Evolutionary conservation across 2,797 vertebrate species (phyloP), one percentile per base, ranked within the genome.

Genomic region (Peromyscus attwateri): DNA sequence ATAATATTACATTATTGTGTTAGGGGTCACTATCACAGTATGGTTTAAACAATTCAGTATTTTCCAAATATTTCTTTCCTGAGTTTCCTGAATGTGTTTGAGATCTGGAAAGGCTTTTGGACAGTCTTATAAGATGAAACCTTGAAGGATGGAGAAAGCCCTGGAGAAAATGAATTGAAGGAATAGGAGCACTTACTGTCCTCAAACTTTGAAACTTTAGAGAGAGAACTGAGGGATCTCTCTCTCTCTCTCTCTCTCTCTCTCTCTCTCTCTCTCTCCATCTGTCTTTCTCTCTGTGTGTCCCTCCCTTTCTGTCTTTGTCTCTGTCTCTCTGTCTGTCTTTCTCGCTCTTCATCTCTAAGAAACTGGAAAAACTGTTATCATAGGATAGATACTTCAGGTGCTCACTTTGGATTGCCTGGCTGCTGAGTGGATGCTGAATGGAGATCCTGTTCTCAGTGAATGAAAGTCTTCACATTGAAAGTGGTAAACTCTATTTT

Each of bases 61-160:
- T 68, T 21, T 64, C n/a, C 13, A 76, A 89, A 81, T 1, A 43
- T 37, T 89, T 80, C 12, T 60, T 34, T 34, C 16, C 64, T 43
- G 4, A 52, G 57, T 80, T 94, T 95, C 13, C 66, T 77, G 43
- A 92, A 29, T 31, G 13, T 92, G 64, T 92, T 75, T 55, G 77
- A 89, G 14, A 23, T 21, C 9, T 77, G 37, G 25, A 77, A 64
- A 81, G 23, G 25, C 23, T 92, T 23, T 11, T 37, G 43, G 81
- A 52, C 17, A 80, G 34, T 46, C 55, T 27, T 64, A 40, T 29
- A 52, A 37, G 11, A 75, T n/a, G 21, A 87, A 66, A 21, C 43
- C 23, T 8, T 70, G 87, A 62, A 46, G 11, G 29, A 73, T 16
- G 0, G 11, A 13, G 52, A 70, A 55, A 76, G 6, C 9, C 13